phyloP scores from a whole-genome alignment of 2,113 vertebrate genomes.

The Cololabis saira region DNA sequence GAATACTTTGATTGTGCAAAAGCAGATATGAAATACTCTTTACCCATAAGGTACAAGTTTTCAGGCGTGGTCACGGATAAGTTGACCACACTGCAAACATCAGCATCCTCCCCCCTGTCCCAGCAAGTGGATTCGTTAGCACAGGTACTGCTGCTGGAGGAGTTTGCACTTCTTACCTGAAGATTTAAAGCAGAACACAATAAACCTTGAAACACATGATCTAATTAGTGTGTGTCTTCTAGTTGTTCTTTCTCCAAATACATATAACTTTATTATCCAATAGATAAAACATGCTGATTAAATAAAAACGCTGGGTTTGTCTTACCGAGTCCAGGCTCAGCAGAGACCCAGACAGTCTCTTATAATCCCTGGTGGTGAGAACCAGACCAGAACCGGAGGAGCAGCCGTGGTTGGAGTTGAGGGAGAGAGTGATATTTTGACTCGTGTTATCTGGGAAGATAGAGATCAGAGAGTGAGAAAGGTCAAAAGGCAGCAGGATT shows the following conservation, averaged over 20 bases:
- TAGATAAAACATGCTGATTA: neutral
- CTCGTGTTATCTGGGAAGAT: slow-evolving; percentile 84
- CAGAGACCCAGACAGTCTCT: slow-evolving; percentile 88
- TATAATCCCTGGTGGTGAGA: slow-evolving; percentile 84
- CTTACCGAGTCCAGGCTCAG: slow-evolving; percentile 92
- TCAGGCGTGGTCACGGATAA: slow-evolving; percentile 93
- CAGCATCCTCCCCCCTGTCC: slow-evolving; percentile 87
- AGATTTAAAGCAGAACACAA: neutral
- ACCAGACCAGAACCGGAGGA: slow-evolving; percentile 78
- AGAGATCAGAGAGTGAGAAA: neutral
- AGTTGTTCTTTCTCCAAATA: no score
- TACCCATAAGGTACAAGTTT: slow-evolving; percentile 97
- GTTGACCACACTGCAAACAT: slow-evolving; percentile 86
- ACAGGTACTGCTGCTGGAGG: slow-evolving; percentile 91
- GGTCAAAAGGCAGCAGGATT: neutral
- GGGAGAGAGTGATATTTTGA: slow-evolving; percentile 87
- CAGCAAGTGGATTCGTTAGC: slow-evolving; percentile 88
- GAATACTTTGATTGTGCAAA: no score
- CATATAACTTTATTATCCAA: neutral
- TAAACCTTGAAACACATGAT: neutral
- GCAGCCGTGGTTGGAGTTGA: slow-evolving; percentile 86
- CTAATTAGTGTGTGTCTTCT: no score
- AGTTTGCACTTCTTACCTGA: slow-evolving; percentile 91
- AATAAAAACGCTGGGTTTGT: neutral
- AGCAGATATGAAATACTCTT: no score